Base-by-base conservation (phyloP, 1,140 invertebrate genomes). In the Pogonomyrmex barbatus region DNA sequence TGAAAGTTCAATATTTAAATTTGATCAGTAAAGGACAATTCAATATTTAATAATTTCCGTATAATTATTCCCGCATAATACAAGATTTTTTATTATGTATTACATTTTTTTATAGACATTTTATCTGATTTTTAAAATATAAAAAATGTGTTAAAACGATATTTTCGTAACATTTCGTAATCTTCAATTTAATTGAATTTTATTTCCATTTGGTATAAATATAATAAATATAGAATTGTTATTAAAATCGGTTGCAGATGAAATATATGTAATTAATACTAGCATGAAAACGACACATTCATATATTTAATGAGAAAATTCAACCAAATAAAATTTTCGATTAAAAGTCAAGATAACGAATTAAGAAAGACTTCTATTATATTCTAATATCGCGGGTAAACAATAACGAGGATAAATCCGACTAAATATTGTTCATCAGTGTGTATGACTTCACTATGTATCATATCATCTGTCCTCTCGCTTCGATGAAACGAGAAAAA, bases 251-350 rank as follows among this genome's bases (percentile, higher is more conserved):
- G 56, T 79, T 65, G 45, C 45, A 45, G 14, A 39, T 54, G 36
- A 56, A 8, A 17, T 6, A 47, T 33, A 42, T 6, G 58, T 33
- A 42, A 8, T 54, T 52, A 39, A 42, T 33, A 36, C 24, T 33
- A 84, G 12, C 17, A 17, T 33, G 8, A 58, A 62, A 50, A 56
- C 60, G 81, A 79, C 75, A 85, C 85, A 88, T 89, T 89, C 88
- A 67, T 81, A 88, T 77, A n/a, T 24, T 79, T 58, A 50, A 73
- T 52, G 45, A 58, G 36, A 24, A 42, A 12, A 79, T 68, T 67
- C 62, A 63, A 36, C 4, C 33, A 68, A 68, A 45, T 42, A 58
- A 82, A 83, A 50, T 71, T 17, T 70, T 84, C 52, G 50, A 36
- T 68, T 67, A 81, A 60, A 10, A 42, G 45, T 67, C 54, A 30